Evolutionary conservation across 2,113 vertebrate species (phyloP), one percentile per base, ranked within the genome.

Genomic region (Atherinomorus stipes): DNA sequence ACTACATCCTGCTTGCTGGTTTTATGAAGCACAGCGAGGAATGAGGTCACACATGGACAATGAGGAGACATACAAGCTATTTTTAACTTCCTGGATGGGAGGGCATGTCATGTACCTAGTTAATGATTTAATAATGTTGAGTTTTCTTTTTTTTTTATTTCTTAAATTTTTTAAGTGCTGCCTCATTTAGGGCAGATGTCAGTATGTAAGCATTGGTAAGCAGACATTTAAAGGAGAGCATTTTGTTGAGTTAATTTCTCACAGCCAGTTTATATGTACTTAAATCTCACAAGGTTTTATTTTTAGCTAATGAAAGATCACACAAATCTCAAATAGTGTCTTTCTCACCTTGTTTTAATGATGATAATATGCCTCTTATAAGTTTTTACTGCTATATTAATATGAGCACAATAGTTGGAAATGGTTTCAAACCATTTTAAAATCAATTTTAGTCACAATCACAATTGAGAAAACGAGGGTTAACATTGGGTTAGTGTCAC

Each of bases 11-110:
- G 74, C 74, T 67, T 85, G 62, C n/a, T 53, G n/a, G 59, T 67
- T 74, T 85, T 70, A 81, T 91, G 83, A 80, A 74, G 78, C 70
- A 72, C 42, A 61, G 64, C 45, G 51, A 66, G 57, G 34, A 81
- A 73, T 67, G 42, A 59, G 74, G 76, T 79, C 7, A n/a, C 52
- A 76, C 64, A 70, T 71, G 71, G 63, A 52, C 68, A 73, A 37
- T 37, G 11, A 44, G 25, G 31, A 60, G 37, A 71, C 54, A 40
- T 58, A 56, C 26, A 54, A 61, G 31, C 71, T 81, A 45, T 74
- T 86, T 64, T 7, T 47, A 64, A 45, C 34, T 37, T 23, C 50
- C 21, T 26, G 6, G 31, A 23, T 12, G 28, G 19, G 18, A 28
- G 28, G 22, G 12, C 26, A 37, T 19, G 37, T 40, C n/a, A 15